These are phyloP conservation scores for Etheostoma nigrum DNA, from an alignment of 2,797 vertebrate genomes.

Conservation along the genomic window DNA sequence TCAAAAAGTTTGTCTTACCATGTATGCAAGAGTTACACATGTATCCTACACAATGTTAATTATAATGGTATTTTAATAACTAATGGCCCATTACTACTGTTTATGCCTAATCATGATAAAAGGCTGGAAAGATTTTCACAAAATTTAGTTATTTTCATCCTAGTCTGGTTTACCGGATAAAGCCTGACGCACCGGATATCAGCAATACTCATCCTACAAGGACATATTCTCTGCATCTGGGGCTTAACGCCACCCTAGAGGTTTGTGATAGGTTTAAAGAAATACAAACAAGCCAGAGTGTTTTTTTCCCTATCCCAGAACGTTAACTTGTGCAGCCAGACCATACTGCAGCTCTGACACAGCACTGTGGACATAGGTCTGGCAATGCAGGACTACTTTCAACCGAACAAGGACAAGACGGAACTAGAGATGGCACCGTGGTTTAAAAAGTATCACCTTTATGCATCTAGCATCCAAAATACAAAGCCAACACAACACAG, in stretches of 20 bases:
- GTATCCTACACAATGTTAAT: background rate
- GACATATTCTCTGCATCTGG: too few species aligned
- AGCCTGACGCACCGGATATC: too few species aligned
- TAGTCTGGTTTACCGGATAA: too few species aligned
- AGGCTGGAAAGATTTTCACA: conserved; percentile 4
- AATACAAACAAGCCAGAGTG: too few species aligned
- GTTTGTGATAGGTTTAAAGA: too few species aligned
- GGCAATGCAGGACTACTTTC: background rate
- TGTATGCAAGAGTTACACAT: background rate
- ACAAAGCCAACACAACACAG: background rate
- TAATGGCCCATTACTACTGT: background rate
- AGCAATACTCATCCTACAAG: too few species aligned
- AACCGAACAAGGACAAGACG: background rate
- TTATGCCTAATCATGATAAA: background rate
- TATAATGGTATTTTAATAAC: background rate
- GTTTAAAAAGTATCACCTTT: conserved; percentile 3
- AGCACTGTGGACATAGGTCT: too few species aligned
- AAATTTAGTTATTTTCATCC: background rate
- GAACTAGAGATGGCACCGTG: conserved; percentile 12
- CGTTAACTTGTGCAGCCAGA: too few species aligned
- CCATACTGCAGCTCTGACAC: too few species aligned
- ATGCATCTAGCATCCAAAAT: conserved; percentile 4
- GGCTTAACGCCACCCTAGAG: too few species aligned
- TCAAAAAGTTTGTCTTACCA: background rate
- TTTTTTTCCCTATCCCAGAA: too few species aligned